Percentiles rank a stretch among this genome's conserved stretches.
phyloP scores from a whole-genome alignment of 2,797 vertebrate genomes.

The Echeneis naucrates region DNA sequence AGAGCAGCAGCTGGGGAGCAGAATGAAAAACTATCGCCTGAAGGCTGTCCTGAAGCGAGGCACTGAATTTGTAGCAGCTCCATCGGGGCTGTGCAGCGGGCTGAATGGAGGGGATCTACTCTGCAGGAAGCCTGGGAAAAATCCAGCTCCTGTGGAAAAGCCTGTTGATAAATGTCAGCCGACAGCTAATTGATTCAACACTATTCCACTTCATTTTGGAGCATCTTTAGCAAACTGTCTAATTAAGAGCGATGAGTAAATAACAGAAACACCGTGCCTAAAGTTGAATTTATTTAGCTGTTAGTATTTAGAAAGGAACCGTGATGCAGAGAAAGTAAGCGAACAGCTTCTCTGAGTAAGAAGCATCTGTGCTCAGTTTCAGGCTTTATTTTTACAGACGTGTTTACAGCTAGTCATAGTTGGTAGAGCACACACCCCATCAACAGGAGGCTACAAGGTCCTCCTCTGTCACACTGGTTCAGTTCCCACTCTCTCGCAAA shows the following conservation, averaged over 20 bases:
- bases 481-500: too few species aligned
- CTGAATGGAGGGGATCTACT: conserved; percentile 11
- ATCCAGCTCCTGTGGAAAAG: neutral
- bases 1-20: neutral
- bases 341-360: neutral
- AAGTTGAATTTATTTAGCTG: neutral
- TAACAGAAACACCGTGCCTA: neutral
- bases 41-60: conserved; percentile 8
- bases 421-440: too few species aligned
- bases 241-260: conserved; percentile 6
- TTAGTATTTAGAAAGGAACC: neutral
- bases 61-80: conserved; percentile 15
- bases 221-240: neutral
- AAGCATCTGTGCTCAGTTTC: neutral
- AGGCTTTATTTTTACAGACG: neutral
- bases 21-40: conserved; percentile 8
- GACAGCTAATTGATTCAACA: neutral
- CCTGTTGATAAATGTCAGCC: conserved; percentile 28
- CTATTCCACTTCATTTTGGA: neutral
- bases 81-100: neutral
- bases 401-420: too few species aligned
- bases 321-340: neutral
- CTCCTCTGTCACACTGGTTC: too few species aligned
- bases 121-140: too few species aligned
- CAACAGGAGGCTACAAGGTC: too few species aligned